These are phyloP conservation scores for Drosophila sturtevanti DNA, from an alignment of 1,140 invertebrate genomes.

Conservation along the genomic window DNA sequence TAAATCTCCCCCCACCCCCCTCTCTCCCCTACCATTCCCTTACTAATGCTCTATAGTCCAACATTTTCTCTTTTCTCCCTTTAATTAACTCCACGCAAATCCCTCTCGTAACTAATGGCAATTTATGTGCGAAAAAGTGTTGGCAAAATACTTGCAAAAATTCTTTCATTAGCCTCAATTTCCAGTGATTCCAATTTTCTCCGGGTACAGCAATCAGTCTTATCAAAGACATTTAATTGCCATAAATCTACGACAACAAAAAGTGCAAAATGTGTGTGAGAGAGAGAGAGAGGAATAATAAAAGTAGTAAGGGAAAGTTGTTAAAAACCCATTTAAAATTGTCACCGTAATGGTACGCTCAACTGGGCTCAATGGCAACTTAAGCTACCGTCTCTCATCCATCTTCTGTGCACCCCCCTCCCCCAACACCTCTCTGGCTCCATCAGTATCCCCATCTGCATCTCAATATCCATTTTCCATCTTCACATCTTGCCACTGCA, in stretches of 20 bases:
- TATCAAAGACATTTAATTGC: conserved; percentile 76
- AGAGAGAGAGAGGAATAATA: neutral
- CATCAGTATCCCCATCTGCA: too few species aligned
- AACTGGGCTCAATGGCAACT: conserved; percentile 41
- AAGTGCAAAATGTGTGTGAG: too few species aligned
- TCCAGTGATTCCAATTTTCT: conserved; percentile 11
- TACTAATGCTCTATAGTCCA: too few species aligned
- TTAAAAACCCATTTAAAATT: conserved; percentile 79
- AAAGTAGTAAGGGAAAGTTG: conserved; percentile 43
- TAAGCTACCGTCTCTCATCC: conserved; percentile 40
- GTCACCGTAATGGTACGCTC: conserved; percentile 67
- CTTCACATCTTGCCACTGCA: conserved; percentile 9
- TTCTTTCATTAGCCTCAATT: conserved; percentile 51
- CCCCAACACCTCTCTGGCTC: too few species aligned
- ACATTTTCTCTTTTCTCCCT: conserved; percentile 7
- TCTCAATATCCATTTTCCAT: conserved; percentile 2
- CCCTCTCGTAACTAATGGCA: conserved; percentile 51
- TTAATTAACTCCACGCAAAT: conserved; percentile 59
- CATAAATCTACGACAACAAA: conserved; percentile 55
- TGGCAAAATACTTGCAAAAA: neutral
- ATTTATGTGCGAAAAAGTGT: conserved; percentile 65
- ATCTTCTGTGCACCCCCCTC: neutral
- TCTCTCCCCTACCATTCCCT: neutral
- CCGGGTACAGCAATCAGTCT: conserved; percentile 45
- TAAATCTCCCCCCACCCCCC: neutral